Evolutionary conservation across 1,140 invertebrate species (phyloP), one percentile per base, ranked within the genome.

Genomic region (Tetramorium simillimum): DNA sequence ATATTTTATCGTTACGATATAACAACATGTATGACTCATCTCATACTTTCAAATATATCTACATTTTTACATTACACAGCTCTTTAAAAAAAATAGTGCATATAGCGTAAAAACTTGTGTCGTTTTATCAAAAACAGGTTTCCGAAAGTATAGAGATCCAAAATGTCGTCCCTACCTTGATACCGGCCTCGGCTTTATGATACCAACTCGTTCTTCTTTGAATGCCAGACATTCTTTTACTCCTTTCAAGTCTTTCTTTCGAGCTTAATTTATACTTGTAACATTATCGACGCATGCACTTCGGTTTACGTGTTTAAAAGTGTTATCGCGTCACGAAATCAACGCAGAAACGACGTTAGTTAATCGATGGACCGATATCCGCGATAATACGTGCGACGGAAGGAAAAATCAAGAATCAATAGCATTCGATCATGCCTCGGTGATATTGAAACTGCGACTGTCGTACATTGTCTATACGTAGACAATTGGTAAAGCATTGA

Each of bases 201-300:
- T 92, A 93, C 92, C 92, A 92, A 62, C 88, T 92, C 51, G 91
- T 90, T 43, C 89, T 90, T 85, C 91, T 85, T 62, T 92, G 86
- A 10, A 93, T 90, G 21, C 86, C 72, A 37, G 90, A 92, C 89
- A 91, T 90, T 86, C 40, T 82, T 82, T 56, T 24, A 51, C 24
- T 62, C 7, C 60, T 70, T 69, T 28, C 37, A 43, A 21, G 7
- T 12, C 5, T n/a, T 46, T 43, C 28, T 21, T 80, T 69, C 51
- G 1, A 40, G 21, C 9, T 1, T 53, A 51, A 53, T 43, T 58
- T 80, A 49, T 58, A 24, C 0, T 63, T 67, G 33, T 14, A 16
- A 56, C 12, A 24, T 12, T 37, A 21, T 43, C 43, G 2, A 14
- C n/a, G 18, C n/a, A 18, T 12, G 28, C 18, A 37, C 28, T 76